These are phyloP conservation scores for Sebastes glaucus DNA, from an alignment of 2,797 vertebrate genomes.

Conservation along the genomic window DNA sequence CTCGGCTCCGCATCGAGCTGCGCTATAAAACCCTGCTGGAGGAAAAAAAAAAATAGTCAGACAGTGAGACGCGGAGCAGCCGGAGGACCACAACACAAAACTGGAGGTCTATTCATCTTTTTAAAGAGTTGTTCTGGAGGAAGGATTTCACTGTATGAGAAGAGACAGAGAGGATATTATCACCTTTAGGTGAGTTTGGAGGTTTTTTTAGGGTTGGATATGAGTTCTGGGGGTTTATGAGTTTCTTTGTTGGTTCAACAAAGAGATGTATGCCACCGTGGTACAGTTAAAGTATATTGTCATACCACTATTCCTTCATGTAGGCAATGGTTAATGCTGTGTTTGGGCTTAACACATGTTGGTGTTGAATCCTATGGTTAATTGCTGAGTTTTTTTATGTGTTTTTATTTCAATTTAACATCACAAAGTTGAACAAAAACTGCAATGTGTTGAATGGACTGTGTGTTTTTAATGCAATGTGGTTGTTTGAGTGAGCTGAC, in stretches of 20 bases:
- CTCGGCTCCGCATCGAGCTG: constrained; percentile 51
- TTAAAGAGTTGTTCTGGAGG: not conserved
- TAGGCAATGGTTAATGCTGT: not conserved
- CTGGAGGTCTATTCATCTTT: constrained; percentile 7
- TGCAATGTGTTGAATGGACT: not conserved
- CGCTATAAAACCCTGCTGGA: constrained; percentile 80
- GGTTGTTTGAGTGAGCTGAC: not conserved
- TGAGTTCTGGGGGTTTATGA: not conserved
- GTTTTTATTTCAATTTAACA: not conserved
- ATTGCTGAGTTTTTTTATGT: not conserved
- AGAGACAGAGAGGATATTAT: constrained; percentile 26
- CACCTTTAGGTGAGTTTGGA: constrained; percentile 44
- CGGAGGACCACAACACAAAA: constrained; percentile 14
- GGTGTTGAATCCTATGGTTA: not conserved
- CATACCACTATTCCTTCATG: fast-evolving
- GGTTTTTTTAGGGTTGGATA: not conserved
- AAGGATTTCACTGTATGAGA: constrained; percentile 57
- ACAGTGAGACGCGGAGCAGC: constrained; percentile 10
- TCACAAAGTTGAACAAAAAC: not conserved
- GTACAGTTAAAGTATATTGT: not conserved
- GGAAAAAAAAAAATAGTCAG: constrained; percentile 64
- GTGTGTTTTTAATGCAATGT: not conserved
- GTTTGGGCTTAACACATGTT: not conserved
- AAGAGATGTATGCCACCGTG: constrained; percentile 15
- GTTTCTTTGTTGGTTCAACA: constrained; percentile 62